Evolutionary conservation across 2,113 vertebrate genomes (phyloP), one percentile per base, ranked within the genome.

Genomic region (Oostethus manadensis): DNA sequence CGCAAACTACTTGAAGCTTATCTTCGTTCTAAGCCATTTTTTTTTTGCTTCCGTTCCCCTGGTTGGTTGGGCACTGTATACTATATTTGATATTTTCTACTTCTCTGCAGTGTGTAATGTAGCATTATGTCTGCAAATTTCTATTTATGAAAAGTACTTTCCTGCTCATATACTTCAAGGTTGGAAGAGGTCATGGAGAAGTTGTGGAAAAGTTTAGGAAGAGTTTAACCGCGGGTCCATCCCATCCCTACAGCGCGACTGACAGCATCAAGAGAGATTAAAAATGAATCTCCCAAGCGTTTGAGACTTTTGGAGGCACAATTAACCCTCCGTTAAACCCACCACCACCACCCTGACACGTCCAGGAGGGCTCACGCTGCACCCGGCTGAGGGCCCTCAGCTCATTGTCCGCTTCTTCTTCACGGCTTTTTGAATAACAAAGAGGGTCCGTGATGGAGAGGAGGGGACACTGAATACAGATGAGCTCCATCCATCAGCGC

Each of bases 401-500:
- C 80, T 75, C 63, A 60, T 29, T 73, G 66, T 78, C 66, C 57
- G 48, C 51, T 70, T 61, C 59, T 55, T 20, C 54, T 54, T 58
- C 53, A 44, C 18, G 35, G 62, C 57, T 26, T 18, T n/a, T 22
- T 64, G 68, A 77, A 77, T 61, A 68, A 51, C 51, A 69, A 76
- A 76, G 54, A 50, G 66, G 63, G 63, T 57, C 60, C 44, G 7
- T 49, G 51, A 64, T 33, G 17, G 38, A 13, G 57, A 60, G 63
- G 48, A 0, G 55, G 50, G 70, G 62, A 80, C 68, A 73, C 57
- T 84, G 79, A 82, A 80, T 77, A 73, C 69, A 11, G 69, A 86
- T 76, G 71, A 80, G 71, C 79, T 68, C 79, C 77, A 84, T 84
- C 84, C 77, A 84, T 86, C 79, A 77, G 55, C 51, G 46, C 51